Base-by-base conservation (phyloP, 2,113 vertebrate genomes). In the Polyodon spathula region DNA sequence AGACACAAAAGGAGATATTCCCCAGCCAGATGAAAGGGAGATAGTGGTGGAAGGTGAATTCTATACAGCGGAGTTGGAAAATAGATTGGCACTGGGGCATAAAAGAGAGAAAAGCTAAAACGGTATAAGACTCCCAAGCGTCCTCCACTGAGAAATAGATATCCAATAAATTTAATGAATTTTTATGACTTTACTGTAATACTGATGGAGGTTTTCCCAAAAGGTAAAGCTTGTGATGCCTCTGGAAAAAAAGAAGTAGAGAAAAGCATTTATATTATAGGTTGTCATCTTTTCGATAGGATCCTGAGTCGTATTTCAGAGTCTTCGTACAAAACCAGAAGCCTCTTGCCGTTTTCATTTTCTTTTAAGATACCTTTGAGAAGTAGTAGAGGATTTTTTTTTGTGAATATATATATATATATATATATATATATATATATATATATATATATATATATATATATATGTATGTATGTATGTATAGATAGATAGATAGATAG, bases 191-290 rank as follows among this genome's bases (percentile, higher is more conserved):
- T 68, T 73, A 64, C 46, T 71, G 61, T 73, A 73, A 77, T 80
- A 74, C 65, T 80, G 60, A 64, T 71, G 74, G 60, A 64, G 63
- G 51, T 62, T 16, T 27, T 68, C 77, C 78, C 71, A 78, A 66
- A 54, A 69, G 73, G 78, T 75, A 66, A 68, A 63, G 66, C 63
- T 68, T 71, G 64, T 63, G 71, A 74, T 71, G 74, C 72, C 69
- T 62, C n/a, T 65, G 70, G 64, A 68, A 64, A 27, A 56, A 60
- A 66, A 80, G 77, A 71, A n/a, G n/a, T n/a, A n/a, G 64, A 61
- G 68, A 78, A 76, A 65, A 37, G 67, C 66, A 76, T 80, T 83
- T 62, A 77, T 71, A 78, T 71, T 66, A 73, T 70, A 17, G 67
- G 73, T 60, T 73, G 66, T 39, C 56, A 64, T 70, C 76, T 74